Base-by-base conservation (phyloP, 1,140 invertebrate species). In the Papilio xuthus region DNA sequence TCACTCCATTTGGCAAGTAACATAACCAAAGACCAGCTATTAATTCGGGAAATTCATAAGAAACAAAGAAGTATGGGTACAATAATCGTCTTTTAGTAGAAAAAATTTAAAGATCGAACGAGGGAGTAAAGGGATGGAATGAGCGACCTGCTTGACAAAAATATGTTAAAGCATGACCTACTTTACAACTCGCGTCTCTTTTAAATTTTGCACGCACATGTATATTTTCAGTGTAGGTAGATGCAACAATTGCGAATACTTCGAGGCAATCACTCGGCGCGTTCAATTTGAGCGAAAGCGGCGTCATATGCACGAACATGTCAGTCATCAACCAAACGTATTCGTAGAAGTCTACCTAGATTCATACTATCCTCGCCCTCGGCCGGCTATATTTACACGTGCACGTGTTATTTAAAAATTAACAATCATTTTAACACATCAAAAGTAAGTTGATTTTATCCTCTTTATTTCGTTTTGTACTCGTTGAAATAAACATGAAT, bases 211-310 rank as follows among this genome's bases (percentile, higher is more conserved):
- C 13, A 18, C 44, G 15, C 44, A 47, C 44, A 56, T 10, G 53
- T 56, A 20, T 56, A 9, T 9, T 56, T n/a, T 18, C 44, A 56
- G n/a, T 4, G n/a, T 56, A 56, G 53, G 23, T 60, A 60, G 10
- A 9, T 60, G 56, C 20, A 60, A 23, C 10, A 60, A 15, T 60
- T 15, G 20, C 12, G 56, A 60, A 26, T 60, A 26, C 56, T 26
- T 60, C 23, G 56, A 26, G 23, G 20, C 56, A 60, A 60, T 60
- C 56, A 60, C 9, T 60, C 56, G 56, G 56, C 56, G 23, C 23
- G 56, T 60, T 60, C 56, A 60, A 60, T 60, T 60, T 60, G 20
- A 10, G 53, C n/a, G 53, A 60, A 60, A 26, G 56, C 56, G 56
- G 56, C 56, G 56, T 60, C 20, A 26, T 60, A 20, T 60, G 56